These are phyloP conservation scores for Heliothis peltigera DNA, from an alignment of 2,888 invertebrate species.

Conservation along the genomic window DNA sequence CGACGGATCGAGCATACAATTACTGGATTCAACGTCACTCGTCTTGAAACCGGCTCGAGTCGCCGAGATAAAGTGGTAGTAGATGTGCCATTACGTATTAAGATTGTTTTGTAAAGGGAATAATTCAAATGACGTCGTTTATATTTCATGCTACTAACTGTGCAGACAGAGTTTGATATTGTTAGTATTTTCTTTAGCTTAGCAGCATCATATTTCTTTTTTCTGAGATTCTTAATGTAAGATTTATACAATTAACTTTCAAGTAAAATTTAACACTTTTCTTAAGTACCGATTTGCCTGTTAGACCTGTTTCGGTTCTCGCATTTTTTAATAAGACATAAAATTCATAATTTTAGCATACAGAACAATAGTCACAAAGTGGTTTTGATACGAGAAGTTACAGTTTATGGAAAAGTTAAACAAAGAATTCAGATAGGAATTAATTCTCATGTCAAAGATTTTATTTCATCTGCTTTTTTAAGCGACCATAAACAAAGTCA, in stretches of 20 bases:
- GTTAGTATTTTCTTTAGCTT: background rate
- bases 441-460: background rate
- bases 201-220: background rate
- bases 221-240: background rate
- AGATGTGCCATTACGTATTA: constrained; percentile 74
- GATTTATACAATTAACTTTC: background rate
- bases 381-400: too few species aligned
- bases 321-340: background rate
- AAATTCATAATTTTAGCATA: background rate
- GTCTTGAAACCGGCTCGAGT: constrained; percentile 65
- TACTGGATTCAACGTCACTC: constrained; percentile 69
- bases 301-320: background rate
- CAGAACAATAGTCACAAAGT: too few species aligned
- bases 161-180: constrained; percentile 14
- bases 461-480: background rate
- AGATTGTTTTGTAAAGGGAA: constrained; percentile 70
- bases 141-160: constrained; percentile 50
- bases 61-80: constrained; percentile 69
- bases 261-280: background rate
- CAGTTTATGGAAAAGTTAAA: background rate
- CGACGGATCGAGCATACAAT: constrained; percentile 69
- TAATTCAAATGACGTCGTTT: constrained; percentile 66
- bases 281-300: background rate
- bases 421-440: background rate
- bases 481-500: background rate